Evolutionary conservation across 2,888 invertebrate species (phyloP).

Genomic region (Subacronicta megacephala): DNA sequence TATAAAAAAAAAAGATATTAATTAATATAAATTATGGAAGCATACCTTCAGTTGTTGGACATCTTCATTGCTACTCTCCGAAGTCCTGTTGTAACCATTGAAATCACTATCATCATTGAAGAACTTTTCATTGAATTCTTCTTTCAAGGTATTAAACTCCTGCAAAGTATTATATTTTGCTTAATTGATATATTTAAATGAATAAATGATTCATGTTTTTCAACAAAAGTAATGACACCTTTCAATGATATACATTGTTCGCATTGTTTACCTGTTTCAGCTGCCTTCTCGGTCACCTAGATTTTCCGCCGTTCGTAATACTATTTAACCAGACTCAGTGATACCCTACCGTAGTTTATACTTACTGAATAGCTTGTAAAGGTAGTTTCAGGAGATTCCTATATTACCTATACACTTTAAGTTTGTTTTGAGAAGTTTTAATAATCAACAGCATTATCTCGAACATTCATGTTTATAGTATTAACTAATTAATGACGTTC

Average conservation of each 20-base stretch:
- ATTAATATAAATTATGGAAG: background rate
- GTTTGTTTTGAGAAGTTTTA: slow-evolving; percentile 16
- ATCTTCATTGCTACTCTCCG: slow-evolving; percentile 68
- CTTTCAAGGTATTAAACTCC: slow-evolving; percentile 82
- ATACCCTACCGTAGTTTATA: slow-evolving; percentile 19
- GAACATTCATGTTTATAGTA: slow-evolving; percentile 14
- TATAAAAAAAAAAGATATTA: no score
- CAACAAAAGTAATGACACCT: background rate
- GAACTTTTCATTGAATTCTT: slow-evolving; percentile 85
- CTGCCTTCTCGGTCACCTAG: slow-evolving; percentile 58
- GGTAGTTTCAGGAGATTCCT: background rate
- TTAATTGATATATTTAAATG: slow-evolving; percentile 8
- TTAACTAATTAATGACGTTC: slow-evolving; percentile 1
- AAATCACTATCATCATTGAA: slow-evolving; percentile 74
- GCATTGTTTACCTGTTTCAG: slow-evolving; percentile 54
- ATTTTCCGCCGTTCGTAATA: slow-evolving; percentile 36
- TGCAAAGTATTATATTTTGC: slow-evolving; percentile 62
- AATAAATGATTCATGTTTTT: background rate
- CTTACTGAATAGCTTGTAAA: slow-evolving; percentile 29
- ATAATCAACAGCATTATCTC: slow-evolving; percentile 24
- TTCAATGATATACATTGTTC: slow-evolving; percentile 4
- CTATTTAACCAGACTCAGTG: slow-evolving; percentile 14
- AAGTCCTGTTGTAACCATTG: slow-evolving; percentile 66
- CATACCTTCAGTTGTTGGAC: slow-evolving; percentile 76
- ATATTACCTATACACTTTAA: slow-evolving; percentile 6